Base-by-base conservation (phyloP, 1,140 invertebrate genomes). In the Linepithema humile region DNA sequence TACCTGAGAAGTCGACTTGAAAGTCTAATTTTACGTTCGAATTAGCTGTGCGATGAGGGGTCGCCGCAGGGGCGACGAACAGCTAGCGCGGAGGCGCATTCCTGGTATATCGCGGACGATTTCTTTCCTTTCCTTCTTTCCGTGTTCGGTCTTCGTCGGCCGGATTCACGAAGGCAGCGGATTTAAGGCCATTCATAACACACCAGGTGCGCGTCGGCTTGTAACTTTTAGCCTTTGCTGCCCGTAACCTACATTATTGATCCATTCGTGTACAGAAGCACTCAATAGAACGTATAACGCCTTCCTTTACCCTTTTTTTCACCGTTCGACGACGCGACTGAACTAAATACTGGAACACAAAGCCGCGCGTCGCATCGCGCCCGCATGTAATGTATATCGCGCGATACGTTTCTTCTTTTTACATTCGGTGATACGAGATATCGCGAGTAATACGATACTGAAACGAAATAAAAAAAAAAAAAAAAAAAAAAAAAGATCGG, bases 1-100 rank as follows among this genome's bases (percentile, higher is more conserved):
- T 83, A 62, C 72, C 78, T 73, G 77, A 87, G 77, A 77, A 87
- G 50, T 87, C 62, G 65, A 57, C 78, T 72, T 48, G 73, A 88
- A 88, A 83, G 78, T 85, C 84, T 78, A 85, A 88, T 88, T 88
- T 85, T 82, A 85, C 83, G 77, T 85, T 85, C 69, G 60, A 85
- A 85, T 85, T 85, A 85, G 83, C 74, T 43, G 65, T 26, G 40
- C 55, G 48, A 50, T 64, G n/a, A n/a, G n/a, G n/a, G n/a, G n/a
- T n/a, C n/a, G n/a, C n/a, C 48, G 55, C 69, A 35, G 7, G 26
- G 3, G 23, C 50, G 17, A 32, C 20, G 20, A n/a, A 3, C 20
- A 20, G 35, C 48, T 59, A 9, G 29, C 40, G 23, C 59, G 20
- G 15, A 26, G 32, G 29, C 32, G 55, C 23, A 10, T 15, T 2